A percentile compares a stretch with the other conserved stretches of the same genome.
These are phyloP conservation scores for cattle (Bos taurus) DNA, from an alignment of 2,113 vertebrate species.

Conservation along the genomic window DNA sequence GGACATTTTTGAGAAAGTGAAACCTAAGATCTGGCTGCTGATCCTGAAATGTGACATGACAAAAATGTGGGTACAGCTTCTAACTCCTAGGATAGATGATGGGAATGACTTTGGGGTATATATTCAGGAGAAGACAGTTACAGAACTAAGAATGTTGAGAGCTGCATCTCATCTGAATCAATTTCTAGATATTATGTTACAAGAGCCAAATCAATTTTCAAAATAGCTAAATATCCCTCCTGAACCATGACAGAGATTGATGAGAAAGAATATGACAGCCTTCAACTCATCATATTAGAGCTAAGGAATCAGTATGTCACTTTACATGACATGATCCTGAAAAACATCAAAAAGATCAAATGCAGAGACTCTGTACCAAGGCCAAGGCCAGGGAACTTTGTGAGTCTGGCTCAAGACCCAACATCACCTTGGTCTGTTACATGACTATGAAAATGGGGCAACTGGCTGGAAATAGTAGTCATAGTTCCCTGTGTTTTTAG, in stretches of 20 bases:
- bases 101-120: slow-evolving; percentile 99
- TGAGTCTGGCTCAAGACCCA: slow-evolving; percentile 85
- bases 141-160: slow-evolving; percentile 96
- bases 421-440: slow-evolving; percentile 87
- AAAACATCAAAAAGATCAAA: slow-evolving; percentile 99
- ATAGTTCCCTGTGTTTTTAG: slow-evolving; percentile 78
- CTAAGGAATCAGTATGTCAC: slow-evolving; percentile 98
- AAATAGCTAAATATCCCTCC: slow-evolving; percentile 99
- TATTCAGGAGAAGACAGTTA: slow-evolving; percentile 98
- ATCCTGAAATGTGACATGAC: slow-evolving; percentile 99
- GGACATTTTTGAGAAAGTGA: slow-evolving; percentile 97
- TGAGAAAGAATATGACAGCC: slow-evolving; percentile 98
- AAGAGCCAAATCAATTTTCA: slow-evolving; percentile 97
- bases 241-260: slow-evolving; percentile 98
- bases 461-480: slow-evolving; percentile 84
- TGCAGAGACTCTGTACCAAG: slow-evolving; percentile 94
- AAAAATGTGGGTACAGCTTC: slow-evolving; percentile 98
- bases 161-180: slow-evolving; percentile 97
- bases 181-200: slow-evolving; percentile 99
- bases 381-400: slow-evolving; percentile 82
- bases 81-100: slow-evolving; percentile 98
- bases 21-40: slow-evolving; percentile 96
- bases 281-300: slow-evolving; percentile 98
- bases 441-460: slow-evolving; percentile 84
- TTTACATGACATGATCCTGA: slow-evolving; percentile 99